Conservation (phyloP, 2,888 invertebrate genomes). For the Teinopalpus imperialis region DNA sequence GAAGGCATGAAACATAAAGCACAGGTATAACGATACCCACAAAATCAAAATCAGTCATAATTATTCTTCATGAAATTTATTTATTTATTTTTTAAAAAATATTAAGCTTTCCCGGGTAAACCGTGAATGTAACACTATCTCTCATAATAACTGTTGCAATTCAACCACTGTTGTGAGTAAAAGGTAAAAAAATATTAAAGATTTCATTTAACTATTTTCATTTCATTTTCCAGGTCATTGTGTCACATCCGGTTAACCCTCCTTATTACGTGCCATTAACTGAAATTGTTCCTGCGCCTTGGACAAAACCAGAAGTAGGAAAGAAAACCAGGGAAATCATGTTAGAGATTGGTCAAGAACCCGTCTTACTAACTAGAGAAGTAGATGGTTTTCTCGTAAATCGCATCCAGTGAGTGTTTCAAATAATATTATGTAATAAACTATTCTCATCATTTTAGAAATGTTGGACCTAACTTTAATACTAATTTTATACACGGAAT, state of each 20-base stretch:
- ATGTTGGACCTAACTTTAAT: no score
- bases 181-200: no score
- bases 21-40: no score
- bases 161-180: no score
- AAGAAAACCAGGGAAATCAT: slow-evolving; percentile 88
- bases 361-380: slow-evolving; percentile 92
- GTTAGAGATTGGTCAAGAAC: slow-evolving; percentile 95
- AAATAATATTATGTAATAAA: no score
- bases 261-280: slow-evolving; percentile 97
- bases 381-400: slow-evolving; percentile 96
- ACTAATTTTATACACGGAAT: no score
- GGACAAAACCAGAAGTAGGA: slow-evolving; percentile 91
- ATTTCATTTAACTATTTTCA: no score
- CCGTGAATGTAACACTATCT: no score
- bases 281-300: slow-evolving; percentile 96
- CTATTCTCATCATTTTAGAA: no score
- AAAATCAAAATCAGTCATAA: no score
- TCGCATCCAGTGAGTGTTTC: slow-evolving; percentile 90
- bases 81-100: neutral
- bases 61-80: neutral
- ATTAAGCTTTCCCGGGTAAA: no score
- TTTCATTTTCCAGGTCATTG: slow-evolving; percentile 83
- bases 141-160: no score
- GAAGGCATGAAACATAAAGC: slow-evolving; percentile 88
- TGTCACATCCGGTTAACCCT: slow-evolving; percentile 97